Base-by-base conservation (phyloP, 2,797 vertebrate species). In the Gorsachius magnificus region DNA sequence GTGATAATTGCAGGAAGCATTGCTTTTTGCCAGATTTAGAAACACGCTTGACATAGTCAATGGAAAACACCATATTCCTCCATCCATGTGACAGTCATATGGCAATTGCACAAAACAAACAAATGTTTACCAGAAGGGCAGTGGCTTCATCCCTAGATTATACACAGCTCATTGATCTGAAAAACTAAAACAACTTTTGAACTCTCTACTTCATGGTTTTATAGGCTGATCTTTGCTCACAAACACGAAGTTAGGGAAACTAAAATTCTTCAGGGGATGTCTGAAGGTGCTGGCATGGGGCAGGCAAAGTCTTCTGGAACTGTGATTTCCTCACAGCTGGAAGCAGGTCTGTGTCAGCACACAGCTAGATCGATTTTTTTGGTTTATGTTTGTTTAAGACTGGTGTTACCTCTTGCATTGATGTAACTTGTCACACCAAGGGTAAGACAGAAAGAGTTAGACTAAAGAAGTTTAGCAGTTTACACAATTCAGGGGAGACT, bases 111-210 rank as follows among this genome's bases (percentile, higher is more conserved):
- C 53, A 48, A 75, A 88, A 45, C 19, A 71, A 90, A 77, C 25
- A 56, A 65, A 66, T 36, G 36, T 89, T 69, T 72, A 22, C 41
- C 25, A 65, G 36, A 16, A 66, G 28, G 41, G 31, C 53, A 51
- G 8, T 58, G 64, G 13, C 46, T 78, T 92, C 29, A 58, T 31
- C 33, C 16, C 10, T 66, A 43, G 10, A 36, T 96, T 79, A 64
- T 60, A 13, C 41, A 63, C 82, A 88, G 70, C 16, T 94, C 56
- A 31, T 13, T 90, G 80, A 66, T 41, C 74, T 80, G 83, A 70
- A 90, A 93, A 96, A 94, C 83, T 82, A 57, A 51, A 83, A 11
- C n/a, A 87, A 68, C 77, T 90, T 96, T 76, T 95, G 82, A 89
- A 95, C 84, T 84, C 31, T 79, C 29, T 54, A 1, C 29, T 86